phyloP scores from a whole-genome alignment of 2,113 vertebrate genomes.

The Gadus macrocephalus region DNA sequence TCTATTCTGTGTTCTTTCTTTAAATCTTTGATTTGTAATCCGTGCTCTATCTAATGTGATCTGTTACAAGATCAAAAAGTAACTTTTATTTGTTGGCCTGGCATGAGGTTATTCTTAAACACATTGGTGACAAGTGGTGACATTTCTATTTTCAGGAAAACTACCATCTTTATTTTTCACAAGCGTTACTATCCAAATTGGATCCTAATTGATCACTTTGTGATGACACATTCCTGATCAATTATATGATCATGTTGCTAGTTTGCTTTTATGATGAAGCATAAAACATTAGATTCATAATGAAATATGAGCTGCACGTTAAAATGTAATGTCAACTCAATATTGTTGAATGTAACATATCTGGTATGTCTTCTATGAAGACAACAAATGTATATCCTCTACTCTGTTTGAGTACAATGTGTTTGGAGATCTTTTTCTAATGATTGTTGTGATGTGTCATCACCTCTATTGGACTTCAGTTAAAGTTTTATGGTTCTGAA shows the following conservation, averaged over 20 bases:
- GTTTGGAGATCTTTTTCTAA: slow-evolving; percentile 17
- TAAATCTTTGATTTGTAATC: too few species aligned
- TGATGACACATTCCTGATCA: not conserved
- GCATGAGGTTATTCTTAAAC: too few species aligned
- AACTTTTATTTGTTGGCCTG: too few species aligned
- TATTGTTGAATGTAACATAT: not conserved
- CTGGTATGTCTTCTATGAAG: slow-evolving; percentile 29
- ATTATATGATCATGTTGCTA: slow-evolving; percentile 3
- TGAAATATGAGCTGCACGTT: too few species aligned
- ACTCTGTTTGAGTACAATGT: slow-evolving; percentile 24
- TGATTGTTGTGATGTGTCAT: slow-evolving; percentile 38
- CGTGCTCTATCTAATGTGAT: too few species aligned
- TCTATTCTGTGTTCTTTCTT: too few species aligned
- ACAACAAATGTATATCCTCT: slow-evolving; percentile 5
- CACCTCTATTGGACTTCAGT: not conserved
- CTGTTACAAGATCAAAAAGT: too few species aligned
- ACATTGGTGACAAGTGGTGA: not conserved
- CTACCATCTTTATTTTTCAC: not conserved
- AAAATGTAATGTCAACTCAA: too few species aligned
- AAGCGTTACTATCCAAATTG: not conserved
- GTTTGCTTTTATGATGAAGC: not conserved
- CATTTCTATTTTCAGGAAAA: not conserved
- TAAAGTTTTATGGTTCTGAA: not conserved
- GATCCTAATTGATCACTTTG: not conserved
- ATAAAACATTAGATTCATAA: too few species aligned